Evolutionary conservation across 2,113 vertebrate species (phyloP), one percentile per base, ranked within the genome.

Genomic region (Apistogramma diplotaenia): DNA sequence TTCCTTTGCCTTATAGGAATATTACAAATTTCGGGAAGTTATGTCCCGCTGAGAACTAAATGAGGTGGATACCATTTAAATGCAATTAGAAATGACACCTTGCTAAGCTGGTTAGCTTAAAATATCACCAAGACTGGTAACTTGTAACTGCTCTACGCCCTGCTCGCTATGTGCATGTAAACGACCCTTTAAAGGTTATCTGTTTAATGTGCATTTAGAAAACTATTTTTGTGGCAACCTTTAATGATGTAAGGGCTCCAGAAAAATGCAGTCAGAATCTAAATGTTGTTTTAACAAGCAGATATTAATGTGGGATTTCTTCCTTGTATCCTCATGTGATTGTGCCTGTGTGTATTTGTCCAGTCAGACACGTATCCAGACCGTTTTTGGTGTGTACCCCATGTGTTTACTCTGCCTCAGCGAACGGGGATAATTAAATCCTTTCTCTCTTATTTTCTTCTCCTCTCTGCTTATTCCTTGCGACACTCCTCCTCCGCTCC

Each of bases 401-500:
- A 2, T 54, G 76, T 56, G 76, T 85, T 84, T 60, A 75, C 57
- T 57, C 40, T 70, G 49, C 87, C 53, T 72, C 61, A 59, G 10
- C 33, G 62, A 61, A 72, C 51, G 78, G 62, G 51, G 77, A 77
- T 89, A 86, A 82, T 87, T 86, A 81, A 83, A 82, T 86, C 61
- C 56, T 67, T 79, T 76, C 54, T 77, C 46, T 72, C 23, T 49
- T 57, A 21, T 86, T 81, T 78, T 74, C 61, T 40, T 78, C 51
- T 78, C 40, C 77, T 78, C 60, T n/a, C 61, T 53, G 3, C 29
- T 81, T 72, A 78, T 90, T 80, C 80, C 54, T 72, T 5, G 10
- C 23, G 67, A 86, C 86, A 78, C 79, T 85, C 85, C 89, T 86
- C 81, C 88, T 85, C 81, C 84, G 77, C 82, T 84, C 73, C 82